Base-by-base conservation (phyloP, 1,140 invertebrate species). In the Helicoverpa armigera region DNA sequence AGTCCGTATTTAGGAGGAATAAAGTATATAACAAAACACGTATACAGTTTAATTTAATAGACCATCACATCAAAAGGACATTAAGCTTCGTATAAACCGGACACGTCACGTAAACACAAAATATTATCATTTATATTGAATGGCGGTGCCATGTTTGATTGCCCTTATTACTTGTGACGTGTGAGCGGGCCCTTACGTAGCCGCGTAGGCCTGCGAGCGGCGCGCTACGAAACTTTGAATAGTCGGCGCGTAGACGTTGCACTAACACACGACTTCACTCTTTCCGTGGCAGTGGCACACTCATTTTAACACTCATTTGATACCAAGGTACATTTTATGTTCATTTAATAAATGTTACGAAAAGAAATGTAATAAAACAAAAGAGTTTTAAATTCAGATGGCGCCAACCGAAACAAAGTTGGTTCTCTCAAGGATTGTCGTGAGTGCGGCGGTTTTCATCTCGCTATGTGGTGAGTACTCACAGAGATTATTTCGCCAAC, bases 401-500 rank as follows among this genome's bases (percentile, higher is more conserved):
- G 74, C 79, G 72, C n/a, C 61, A 65, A 51, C 35, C 58, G 23
- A 31, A 23, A 18, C 61, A 73, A 83, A 82, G 76, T 76, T 83
- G 18, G 43, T 43, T 43, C 43, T 69, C 53, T 18, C 80, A 16
- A 69, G 51, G 79, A 31, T 67, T 56, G 80, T 78, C 13, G 43
- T 82, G 75, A 60, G 67, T 78, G 16, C 72, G 13, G n/a, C 63
- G 18, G 77, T 75, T 75, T 67, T 87, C 76, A 83, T 87, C 74
- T 77, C 82, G 53, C 77, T 87, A 76, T 85, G 83, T 83, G 83
- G 86, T 87, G 61, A 87, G 86, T 86, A 79, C 54, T 77, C 70
- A 67, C 81, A 70, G 23, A 79, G 79, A 84, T 84, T 84, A 86
- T 82, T 70, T 70, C 60, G 23, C 60, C 12, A 83, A 84, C 61